phyloP scores from a whole-genome alignment of 2,797 vertebrate species.

The Acipenser oxyrinchus region DNA sequence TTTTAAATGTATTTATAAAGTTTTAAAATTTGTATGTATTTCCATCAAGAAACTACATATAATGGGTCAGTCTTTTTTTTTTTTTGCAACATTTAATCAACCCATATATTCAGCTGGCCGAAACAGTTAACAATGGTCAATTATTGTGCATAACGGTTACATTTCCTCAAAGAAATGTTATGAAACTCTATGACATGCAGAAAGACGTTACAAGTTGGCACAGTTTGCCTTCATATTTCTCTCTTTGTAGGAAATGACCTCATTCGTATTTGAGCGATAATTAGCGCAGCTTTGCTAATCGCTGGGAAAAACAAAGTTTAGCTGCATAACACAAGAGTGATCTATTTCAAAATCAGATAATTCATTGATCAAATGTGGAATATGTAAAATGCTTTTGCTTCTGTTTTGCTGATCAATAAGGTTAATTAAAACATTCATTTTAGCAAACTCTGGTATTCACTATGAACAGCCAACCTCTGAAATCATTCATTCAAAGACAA shows the following conservation, averaged over 20 bases:
- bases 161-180: neutral
- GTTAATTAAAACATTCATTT: conserved; percentile 73
- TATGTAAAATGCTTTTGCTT: conserved; percentile 71
- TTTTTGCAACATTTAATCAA: too few relatives aligned
- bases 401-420: conserved; percentile 65
- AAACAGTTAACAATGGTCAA: too few relatives aligned
- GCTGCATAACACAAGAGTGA: conserved; percentile 83
- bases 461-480: conserved; percentile 54
- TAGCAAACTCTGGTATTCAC: conserved; percentile 56
- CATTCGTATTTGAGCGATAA: conserved; percentile 80
- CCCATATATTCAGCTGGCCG: too few relatives aligned
- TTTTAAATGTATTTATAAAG: too few relatives aligned
- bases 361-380: conserved; percentile 63
- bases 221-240: conserved; percentile 70
- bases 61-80: too few relatives aligned
- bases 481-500: conserved; percentile 31
- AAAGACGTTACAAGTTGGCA: conserved; percentile 61
- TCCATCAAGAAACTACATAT: too few relatives aligned
- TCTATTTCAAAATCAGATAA: conserved; percentile 69
- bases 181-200: neutral
- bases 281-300: conserved; percentile 78
- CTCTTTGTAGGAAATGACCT: conserved; percentile 77
- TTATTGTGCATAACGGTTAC: conserved; percentile 32
- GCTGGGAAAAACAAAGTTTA: conserved; percentile 76
- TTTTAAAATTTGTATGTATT: too few relatives aligned